These are phyloP conservation scores for Anguilla megastoma DNA, from an alignment of 2,797 vertebrate genomes.

Conservation along the genomic window DNA sequence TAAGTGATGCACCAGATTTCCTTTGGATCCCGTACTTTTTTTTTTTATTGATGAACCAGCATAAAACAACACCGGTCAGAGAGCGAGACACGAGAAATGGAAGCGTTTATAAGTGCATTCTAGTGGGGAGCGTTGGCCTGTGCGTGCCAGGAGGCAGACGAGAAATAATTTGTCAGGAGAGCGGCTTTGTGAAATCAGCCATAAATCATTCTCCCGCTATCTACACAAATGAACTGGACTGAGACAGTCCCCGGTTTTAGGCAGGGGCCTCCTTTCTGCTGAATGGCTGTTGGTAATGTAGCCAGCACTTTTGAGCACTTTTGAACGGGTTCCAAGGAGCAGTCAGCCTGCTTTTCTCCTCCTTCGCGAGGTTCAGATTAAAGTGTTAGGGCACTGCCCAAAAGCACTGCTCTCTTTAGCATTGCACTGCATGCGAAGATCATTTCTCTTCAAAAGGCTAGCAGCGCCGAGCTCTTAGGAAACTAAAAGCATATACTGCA, in stretches of 20 bases:
- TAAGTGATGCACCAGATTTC: constrained; percentile 47
- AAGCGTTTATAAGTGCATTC: constrained; percentile 62
- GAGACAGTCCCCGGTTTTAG: constrained; percentile 56
- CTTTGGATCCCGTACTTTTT: constrained; percentile 57
- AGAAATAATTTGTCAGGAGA: constrained; percentile 60
- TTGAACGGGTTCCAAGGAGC: constrained; percentile 63
- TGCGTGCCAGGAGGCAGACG: constrained; percentile 56
- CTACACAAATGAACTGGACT: constrained; percentile 71
- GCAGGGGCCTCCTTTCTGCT: constrained; percentile 20
- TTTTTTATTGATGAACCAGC: constrained; percentile 59
- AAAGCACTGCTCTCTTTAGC: constrained; percentile 64
- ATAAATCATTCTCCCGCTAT: constrained; percentile 67
- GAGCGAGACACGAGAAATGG: constrained; percentile 42
- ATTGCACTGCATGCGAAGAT: constrained; percentile 66
- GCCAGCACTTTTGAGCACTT: constrained; percentile 52
- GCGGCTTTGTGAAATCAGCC: constrained; percentile 52
- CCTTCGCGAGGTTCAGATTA: constrained; percentile 63
- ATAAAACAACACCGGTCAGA: constrained; percentile 36
- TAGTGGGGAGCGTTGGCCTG: constrained; percentile 59
- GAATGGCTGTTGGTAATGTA: constrained; percentile 49
- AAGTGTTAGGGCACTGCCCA: constrained; percentile 64
- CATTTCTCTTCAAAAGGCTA: constrained; percentile 56
- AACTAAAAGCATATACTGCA: constrained; percentile 60
- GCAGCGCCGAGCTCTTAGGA: constrained; percentile 48
- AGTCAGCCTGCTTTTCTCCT: constrained; percentile 42